A percentile compares a stretch with the other conserved stretches of the same genome.
Conservation (phyloP, 2,797 vertebrate species). For the Cuniculus paca region DNA sequence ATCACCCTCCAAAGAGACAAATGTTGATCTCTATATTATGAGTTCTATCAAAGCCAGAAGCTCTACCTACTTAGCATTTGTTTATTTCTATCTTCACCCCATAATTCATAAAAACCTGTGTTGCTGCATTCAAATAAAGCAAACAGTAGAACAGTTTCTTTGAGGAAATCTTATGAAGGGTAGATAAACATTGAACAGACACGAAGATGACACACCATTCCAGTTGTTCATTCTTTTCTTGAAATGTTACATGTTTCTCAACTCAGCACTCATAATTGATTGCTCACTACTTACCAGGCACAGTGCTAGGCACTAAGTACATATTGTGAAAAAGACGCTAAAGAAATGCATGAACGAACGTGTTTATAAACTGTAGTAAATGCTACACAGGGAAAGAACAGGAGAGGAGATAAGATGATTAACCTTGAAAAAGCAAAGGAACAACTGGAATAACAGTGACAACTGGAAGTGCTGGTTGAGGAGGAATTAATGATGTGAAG, state of each 20-base stretch:
- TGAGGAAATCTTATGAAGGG: conserved; percentile 3
- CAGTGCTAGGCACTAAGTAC: neutral
- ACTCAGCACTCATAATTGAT: neutral
- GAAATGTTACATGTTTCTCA: neutral
- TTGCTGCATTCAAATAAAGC: conserved; percentile 52
- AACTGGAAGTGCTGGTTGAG: neutral
- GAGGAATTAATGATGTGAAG: neutral
- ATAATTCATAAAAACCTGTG: neutral
- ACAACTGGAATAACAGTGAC: neutral
- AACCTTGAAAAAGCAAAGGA: neutral
- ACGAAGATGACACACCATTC: neutral
- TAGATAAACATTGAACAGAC: neutral
- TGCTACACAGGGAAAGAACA: neutral
- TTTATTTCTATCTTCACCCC: neutral
- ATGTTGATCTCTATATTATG: neutral
- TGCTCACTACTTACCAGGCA: neutral
- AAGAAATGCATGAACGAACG: neutral
- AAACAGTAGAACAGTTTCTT: neutral
- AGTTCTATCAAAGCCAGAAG: neutral
- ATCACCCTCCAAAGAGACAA: neutral
- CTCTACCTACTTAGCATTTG: neutral
- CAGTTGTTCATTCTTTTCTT: neutral
- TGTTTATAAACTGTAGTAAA: neutral
- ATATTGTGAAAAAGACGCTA: neutral
- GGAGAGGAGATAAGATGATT: neutral